Evolutionary conservation across 2,888 invertebrate species (phyloP), one percentile per base, ranked within the genome.

Genomic region (Lithophane leautieri): DNA sequence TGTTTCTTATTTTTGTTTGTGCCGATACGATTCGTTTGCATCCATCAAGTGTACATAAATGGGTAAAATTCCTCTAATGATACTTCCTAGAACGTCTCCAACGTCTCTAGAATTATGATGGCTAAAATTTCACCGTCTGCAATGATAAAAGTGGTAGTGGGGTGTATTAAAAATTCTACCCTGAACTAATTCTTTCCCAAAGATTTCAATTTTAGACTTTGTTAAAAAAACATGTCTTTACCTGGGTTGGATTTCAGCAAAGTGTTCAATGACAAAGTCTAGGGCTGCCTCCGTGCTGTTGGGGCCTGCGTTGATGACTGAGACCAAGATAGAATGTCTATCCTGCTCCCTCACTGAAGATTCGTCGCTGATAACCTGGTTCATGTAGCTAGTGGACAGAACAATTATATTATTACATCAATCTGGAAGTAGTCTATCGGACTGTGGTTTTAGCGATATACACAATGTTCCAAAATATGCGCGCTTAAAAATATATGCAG

Each of bases 291-390:
- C 93, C 89, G 94, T 94, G 71, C 94, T 95, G 9, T 90, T 93
- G 0, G 94, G 94, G 50, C 95, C 94, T 0, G 96, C 92, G 87
- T 96, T 96, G 73, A 94, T 95, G 70, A 93, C 92, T 0, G 96
- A 89, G 0, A 95, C 95, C 34, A 96, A 61, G 25, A 96, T 91
- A 0, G 93, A 92, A 76, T 95, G 95, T 44, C 93, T 93, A 87
- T 96, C 96, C 66, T 96, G 96, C 68, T 96, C 94, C 34, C 96
- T 91, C 47, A 96, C 95, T 0, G 86, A 79, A 1, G 95, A 94
- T 16, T 86, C 81, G 4, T 91, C 90, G 40, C 87, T 84, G 69
- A 95, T 92, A 4, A 95, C 94, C 87, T 96, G 93, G 69, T 92
- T 90, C n/a, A 96, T 78, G 83, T 93, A 96, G 90, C 96, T 96